Evolutionary conservation across 2,888 invertebrate species (phyloP).

Genomic region (Melieria omissa): DNA sequence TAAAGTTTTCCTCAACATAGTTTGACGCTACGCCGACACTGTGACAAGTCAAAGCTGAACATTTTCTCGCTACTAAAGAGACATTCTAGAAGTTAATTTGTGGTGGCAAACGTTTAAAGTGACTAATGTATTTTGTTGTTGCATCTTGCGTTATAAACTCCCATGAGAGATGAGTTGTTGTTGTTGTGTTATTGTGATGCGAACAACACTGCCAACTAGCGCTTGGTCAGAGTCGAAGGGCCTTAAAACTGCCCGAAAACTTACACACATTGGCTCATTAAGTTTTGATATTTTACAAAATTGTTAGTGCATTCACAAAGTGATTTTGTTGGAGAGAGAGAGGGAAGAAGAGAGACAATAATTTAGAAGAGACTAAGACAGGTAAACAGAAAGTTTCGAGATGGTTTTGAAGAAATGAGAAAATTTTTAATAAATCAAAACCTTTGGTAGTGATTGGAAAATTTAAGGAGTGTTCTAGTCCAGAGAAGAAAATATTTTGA

Average conservation of each 20-base stretch:
- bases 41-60: constrained; percentile 60
- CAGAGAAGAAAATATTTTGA: no score
- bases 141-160: constrained; percentile 43
- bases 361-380: no score
- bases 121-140: constrained; percentile 58
- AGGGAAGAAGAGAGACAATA: no score
- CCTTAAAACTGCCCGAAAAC: constrained; percentile 39
- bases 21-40: constrained; percentile 43
- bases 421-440: no score
- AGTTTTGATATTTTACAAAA: constrained; percentile 46
- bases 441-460: no score
- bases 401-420: no score
- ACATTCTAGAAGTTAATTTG: constrained; percentile 7
- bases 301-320: constrained; percentile 54
- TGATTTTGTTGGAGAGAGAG: no score
- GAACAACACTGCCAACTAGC: no score
- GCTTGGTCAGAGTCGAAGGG: no score
- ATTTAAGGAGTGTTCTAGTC: no score
- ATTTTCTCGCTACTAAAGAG: constrained; percentile 47
- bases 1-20: constrained; percentile 41
- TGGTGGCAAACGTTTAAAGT: constrained; percentile 48
- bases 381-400: no score
- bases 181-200: neutral
- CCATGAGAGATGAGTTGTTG: neutral
- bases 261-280: constrained; percentile 59